Evolutionary conservation across 2,113 vertebrate genomes (phyloP), one percentile per base, ranked within the genome.

Genomic region (Vireo altiloquus): DNA sequence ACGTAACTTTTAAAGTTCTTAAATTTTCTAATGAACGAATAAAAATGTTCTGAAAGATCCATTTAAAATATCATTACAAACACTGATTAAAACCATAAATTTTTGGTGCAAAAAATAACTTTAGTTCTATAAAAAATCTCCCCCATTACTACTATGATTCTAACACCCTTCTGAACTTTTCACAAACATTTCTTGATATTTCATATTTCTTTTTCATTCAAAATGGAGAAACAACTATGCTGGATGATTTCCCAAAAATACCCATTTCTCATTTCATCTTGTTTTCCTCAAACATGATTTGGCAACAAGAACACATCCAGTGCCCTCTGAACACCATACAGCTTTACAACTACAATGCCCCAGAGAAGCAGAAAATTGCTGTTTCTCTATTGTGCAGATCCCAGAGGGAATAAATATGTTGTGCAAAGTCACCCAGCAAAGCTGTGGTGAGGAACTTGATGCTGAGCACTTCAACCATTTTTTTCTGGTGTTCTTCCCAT

Each of bases 341-440:
- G 40, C 83, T 83, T 88, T n/a, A 90, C 82, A 83, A 56, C 85
- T 91, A 54, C 85, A 83, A 23, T 77, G 82, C 72, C 79, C 50
- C 1, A 7, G 82, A 95, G 93, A 82, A 82, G 60, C 2, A 90
- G 75, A 74, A 77, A 94, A 91, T 86, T 53, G 77, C 31, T 80
- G 40, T 83, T 94, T 83, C 82, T 94, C 79, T 77, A 46, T 87
- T 95, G 85, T 88, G 88, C 31, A 78, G 77, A 78, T 90, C 90
- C 76, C 76, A 93, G 84, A 81, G 89, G 50, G 82, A 76, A 88
- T 50, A 94, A 97, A 66, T 50, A 24, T 9, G 21, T 76, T 94
- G 82, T 93, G 86, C 79, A 95, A 87, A 95, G 76, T 74, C 92
- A 90, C 79, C 44, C 93, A 93, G 92, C 59, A 83, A 83, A 66